Percentiles rank a stretch among this genome's conserved stretches.
Evolutionary conservation across 2,797 vertebrate genomes (phyloP).

Genomic region (Platalea minor): DNA sequence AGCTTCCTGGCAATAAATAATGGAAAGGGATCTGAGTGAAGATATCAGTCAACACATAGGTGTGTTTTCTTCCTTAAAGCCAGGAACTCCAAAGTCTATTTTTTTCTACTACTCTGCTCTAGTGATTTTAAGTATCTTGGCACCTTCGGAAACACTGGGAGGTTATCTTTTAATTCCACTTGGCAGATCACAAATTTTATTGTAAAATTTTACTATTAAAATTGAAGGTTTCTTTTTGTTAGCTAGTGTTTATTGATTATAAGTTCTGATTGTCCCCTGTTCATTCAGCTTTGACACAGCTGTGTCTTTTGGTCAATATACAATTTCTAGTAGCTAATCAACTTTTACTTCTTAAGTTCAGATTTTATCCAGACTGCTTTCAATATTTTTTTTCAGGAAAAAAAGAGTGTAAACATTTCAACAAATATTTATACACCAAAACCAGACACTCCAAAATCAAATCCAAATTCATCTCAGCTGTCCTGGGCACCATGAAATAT

Average conservation of each 20-base stretch:
- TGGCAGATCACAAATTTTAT: not conserved
- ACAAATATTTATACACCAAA: not conserved
- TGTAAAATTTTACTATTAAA: not conserved
- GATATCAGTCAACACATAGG: not conserved
- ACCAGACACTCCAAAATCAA: not conserved
- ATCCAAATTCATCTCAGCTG: not conserved
- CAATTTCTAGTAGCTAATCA: not conserved
- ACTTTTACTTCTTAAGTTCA: not conserved
- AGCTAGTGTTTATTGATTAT: not conserved
- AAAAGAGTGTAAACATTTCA: not conserved
- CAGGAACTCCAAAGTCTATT: not conserved
- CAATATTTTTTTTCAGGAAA: not conserved
- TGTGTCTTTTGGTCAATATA: not conserved
- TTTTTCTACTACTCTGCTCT: not conserved
- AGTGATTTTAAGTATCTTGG: not conserved
- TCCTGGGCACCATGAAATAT: not conserved
- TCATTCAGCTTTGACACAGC: not conserved
- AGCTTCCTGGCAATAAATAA: not conserved
- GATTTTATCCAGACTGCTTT: not conserved
- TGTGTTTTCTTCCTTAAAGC: not conserved
- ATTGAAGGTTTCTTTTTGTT: not conserved
- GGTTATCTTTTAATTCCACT: not conserved
- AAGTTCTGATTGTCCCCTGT: not conserved
- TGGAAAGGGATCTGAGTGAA: not conserved
- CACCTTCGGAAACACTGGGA: not conserved